These are phyloP conservation scores for Meteorus colon DNA, from an alignment of 2,888 invertebrate genomes.

Conservation along the genomic window DNA sequence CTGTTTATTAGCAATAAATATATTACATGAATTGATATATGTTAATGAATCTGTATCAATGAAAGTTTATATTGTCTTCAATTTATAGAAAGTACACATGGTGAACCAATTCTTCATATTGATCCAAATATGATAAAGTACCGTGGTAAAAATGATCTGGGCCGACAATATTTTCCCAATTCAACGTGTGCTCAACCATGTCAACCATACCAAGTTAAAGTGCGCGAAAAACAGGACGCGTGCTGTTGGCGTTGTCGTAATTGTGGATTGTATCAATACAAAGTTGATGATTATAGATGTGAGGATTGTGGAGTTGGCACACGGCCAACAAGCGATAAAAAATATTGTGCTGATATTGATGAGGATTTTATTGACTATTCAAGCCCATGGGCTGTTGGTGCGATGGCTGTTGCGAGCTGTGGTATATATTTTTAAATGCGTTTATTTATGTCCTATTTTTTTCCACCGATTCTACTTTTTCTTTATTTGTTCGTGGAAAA, in stretches of 20 bases:
- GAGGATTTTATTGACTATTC: slow-evolving; percentile 74
- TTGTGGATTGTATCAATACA: slow-evolving; percentile 73
- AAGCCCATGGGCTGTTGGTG: slow-evolving; percentile 74
- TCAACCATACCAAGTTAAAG: slow-evolving; percentile 65
- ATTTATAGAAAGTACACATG: slow-evolving; percentile 65
- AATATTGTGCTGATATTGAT: slow-evolving; percentile 71
- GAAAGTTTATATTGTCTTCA: background rate
- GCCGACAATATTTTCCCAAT: slow-evolving; percentile 65
- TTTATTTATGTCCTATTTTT: background rate
- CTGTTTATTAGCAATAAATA: background rate
- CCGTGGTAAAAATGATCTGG: slow-evolving; percentile 57
- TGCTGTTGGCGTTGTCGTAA: slow-evolving; percentile 76
- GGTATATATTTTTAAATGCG: slow-evolving; percentile 53
- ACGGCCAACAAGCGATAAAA: slow-evolving; percentile 67
- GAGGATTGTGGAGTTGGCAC: slow-evolving; percentile 72
- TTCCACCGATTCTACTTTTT: background rate
- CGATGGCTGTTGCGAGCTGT: slow-evolving; percentile 71
- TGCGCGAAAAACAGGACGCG: slow-evolving; percentile 71
- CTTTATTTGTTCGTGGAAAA: background rate
- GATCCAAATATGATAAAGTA: slow-evolving; percentile 67
- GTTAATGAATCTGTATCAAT: background rate
- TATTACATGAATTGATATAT: background rate
- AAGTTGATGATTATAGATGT: slow-evolving; percentile 72
- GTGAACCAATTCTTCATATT: slow-evolving; percentile 65
- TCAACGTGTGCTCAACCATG: slow-evolving; percentile 74